Evolutionary conservation across 2,797 vertebrate species (phyloP).

Genomic region (Acrossocheilus wenchowensis): DNA sequence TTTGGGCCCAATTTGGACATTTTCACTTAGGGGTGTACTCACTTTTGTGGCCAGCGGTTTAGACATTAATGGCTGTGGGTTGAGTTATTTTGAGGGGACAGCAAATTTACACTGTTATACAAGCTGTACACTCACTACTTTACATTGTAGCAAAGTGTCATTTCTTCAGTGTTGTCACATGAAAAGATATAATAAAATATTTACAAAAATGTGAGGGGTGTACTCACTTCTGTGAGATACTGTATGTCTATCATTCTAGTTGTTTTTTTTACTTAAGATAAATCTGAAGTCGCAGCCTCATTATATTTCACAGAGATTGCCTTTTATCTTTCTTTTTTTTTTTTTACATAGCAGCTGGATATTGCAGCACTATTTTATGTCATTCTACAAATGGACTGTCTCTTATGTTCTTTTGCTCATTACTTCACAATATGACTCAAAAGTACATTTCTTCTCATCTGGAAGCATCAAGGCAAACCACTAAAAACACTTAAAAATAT

Average conservation of each 20-base stretch:
- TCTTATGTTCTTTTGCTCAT: background rate
- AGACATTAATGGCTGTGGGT: too few species aligned
- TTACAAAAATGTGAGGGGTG: too few species aligned
- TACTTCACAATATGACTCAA: background rate
- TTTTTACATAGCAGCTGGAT: background rate
- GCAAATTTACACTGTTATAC: too few species aligned
- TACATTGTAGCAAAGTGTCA: too few species aligned
- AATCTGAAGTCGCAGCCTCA: background rate
- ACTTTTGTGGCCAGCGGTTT: too few species aligned
- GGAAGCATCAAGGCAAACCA: background rate
- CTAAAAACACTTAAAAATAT: background rate
- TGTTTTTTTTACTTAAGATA: background rate
- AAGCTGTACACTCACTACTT: too few species aligned
- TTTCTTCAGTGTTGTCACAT: too few species aligned
- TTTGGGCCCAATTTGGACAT: too few species aligned
- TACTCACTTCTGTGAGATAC: too few species aligned
- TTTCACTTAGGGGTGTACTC: too few species aligned
- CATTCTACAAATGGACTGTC: background rate
- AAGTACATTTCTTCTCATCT: background rate
- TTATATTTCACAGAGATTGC: background rate
- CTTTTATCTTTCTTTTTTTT: background rate
- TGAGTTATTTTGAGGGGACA: too few species aligned
- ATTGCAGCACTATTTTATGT: background rate
- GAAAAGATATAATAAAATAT: too few species aligned
- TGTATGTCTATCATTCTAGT: background rate